Evolutionary conservation across 1,140 invertebrate species (phyloP).

Genomic region (Solenopsis invicta): DNA sequence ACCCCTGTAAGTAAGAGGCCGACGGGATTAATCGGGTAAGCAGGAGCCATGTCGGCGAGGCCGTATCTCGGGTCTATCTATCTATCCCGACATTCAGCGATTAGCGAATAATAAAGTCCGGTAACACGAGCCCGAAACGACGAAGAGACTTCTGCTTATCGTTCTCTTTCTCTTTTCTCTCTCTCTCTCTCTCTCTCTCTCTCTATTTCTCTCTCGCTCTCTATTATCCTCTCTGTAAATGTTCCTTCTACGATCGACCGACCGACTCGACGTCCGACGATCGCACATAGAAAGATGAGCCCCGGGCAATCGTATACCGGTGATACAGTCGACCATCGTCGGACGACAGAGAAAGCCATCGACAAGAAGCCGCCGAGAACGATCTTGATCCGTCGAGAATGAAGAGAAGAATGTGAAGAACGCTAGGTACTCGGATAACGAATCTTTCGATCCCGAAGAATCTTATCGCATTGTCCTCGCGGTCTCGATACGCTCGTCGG

Average conservation of each 20-base stretch:
- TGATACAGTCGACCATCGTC: constrained; percentile 43
- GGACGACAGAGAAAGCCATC: background rate
- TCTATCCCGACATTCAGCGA: constrained; percentile 71
- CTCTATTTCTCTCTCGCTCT: background rate
- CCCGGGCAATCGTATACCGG: constrained; percentile 37
- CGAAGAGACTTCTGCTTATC: constrained; percentile 52
- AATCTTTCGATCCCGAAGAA: background rate
- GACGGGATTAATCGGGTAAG: constrained; percentile 59
- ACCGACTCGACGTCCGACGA: constrained; percentile 18
- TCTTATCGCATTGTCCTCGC: background rate
- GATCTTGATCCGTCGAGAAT: background rate
- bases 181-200: constrained; percentile 27
- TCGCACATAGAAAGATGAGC: constrained; percentile 43
- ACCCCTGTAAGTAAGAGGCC: constrained; percentile 52
- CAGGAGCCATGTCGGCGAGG: constrained; percentile 45
- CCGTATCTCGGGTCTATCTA: constrained; percentile 61
- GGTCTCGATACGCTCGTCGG: background rate
- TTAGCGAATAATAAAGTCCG: constrained; percentile 75
- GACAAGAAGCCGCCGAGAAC: background rate
- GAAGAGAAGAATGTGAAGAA: constrained; percentile 18
- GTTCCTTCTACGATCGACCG: constrained; percentile 41
- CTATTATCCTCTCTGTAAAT: constrained; percentile 27
- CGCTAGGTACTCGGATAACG: background rate
- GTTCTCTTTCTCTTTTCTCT: constrained; percentile 31
- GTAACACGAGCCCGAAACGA: constrained; percentile 64